A percentile compares a stretch with the other conserved stretches of the same genome.
Conservation (phyloP, 2,888 invertebrate genomes). For the Apamea crenata region DNA sequence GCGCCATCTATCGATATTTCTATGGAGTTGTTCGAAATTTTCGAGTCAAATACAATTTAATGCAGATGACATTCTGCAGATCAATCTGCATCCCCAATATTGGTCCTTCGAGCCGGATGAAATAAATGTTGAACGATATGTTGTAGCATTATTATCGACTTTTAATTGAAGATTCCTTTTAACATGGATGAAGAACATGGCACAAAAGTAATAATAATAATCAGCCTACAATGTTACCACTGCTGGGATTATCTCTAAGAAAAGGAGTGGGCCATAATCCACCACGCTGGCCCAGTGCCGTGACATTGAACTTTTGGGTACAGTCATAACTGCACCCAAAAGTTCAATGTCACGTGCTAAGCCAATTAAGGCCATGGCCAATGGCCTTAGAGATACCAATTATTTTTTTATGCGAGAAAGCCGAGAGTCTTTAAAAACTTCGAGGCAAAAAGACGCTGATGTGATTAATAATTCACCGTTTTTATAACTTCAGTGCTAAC, state of each 20-base stretch:
- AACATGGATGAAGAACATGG: neutral
- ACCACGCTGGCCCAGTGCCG: neutral
- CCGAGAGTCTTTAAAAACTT: neutral
- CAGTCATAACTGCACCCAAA: too few species aligned
- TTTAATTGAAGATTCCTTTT: neutral
- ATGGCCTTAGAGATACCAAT: neutral
- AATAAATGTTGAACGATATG: too few species aligned
- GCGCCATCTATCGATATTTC: too few species aligned
- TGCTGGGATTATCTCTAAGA: neutral
- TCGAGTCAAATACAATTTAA: too few species aligned
- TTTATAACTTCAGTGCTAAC: slow-evolving; percentile 9
- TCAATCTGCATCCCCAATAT: neutral
- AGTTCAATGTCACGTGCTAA: too few species aligned
- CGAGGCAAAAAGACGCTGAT: neutral
- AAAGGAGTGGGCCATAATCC: neutral
- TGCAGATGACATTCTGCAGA: too few species aligned
- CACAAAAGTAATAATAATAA: neutral
- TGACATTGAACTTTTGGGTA: too few species aligned
- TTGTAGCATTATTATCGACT: neutral
- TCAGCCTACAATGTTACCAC: neutral
- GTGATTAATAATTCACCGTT: slow-evolving; percentile 25
- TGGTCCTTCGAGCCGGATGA: too few species aligned
- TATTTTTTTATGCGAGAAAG: neutral
- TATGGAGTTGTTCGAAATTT: too few species aligned
- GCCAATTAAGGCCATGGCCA: neutral